Conservation (phyloP, 1,140 invertebrate genomes). For the Rhynchophorus ferrugineus region DNA sequence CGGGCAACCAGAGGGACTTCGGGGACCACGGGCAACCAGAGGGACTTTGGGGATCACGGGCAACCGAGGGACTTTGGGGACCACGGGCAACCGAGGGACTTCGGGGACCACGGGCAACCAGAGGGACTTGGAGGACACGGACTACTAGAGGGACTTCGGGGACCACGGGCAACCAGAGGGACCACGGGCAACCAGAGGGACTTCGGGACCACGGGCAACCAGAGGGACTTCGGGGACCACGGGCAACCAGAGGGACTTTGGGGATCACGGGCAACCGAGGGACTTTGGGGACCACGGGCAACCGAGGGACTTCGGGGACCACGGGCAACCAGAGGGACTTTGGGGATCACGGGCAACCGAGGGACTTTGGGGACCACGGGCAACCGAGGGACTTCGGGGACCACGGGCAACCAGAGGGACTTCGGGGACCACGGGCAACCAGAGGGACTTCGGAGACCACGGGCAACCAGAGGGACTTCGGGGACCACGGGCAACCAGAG, state of each 20-base stretch:
- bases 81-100: background rate
- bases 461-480: background rate
- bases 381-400: background rate
- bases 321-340: background rate
- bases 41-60: background rate
- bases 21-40: background rate
- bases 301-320: background rate
- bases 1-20: background rate
- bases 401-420: background rate
- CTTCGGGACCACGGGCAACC: background rate
- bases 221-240: background rate
- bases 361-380: background rate
- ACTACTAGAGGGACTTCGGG: background rate
- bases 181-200: background rate
- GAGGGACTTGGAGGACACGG: background rate
- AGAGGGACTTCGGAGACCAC: background rate
- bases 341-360: background rate
- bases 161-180: background rate
- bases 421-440: background rate
- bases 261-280: background rate
- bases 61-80: background rate
- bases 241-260: background rate
- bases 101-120: background rate
- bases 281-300: background rate
- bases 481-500: background rate